Conservation (phyloP, 2,113 vertebrate species). For the Rhinopomastus cyanomelas region DNA sequence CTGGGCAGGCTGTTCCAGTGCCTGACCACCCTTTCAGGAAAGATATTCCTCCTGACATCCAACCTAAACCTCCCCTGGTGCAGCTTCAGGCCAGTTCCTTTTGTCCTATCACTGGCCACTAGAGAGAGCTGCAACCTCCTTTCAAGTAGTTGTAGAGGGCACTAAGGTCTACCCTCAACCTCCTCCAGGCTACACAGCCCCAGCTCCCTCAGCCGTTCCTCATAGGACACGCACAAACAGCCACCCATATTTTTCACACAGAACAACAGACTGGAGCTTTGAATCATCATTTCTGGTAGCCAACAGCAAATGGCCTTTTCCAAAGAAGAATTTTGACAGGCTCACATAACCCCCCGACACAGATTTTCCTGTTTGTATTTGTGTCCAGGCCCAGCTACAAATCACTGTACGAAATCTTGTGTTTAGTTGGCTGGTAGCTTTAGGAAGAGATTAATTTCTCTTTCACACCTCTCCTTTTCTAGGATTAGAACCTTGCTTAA, state of each 20-base stretch:
- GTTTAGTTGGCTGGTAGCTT: not conserved
- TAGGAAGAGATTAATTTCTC: not conserved
- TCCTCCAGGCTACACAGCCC: too few species aligned
- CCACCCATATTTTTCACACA: not conserved
- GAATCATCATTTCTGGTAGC: not conserved
- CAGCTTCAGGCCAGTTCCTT: too few species aligned
- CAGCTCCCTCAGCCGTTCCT: too few species aligned
- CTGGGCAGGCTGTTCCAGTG: too few species aligned
- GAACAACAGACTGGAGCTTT: not conserved
- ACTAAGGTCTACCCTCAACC: too few species aligned
- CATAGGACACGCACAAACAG: not conserved
- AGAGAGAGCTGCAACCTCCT: too few species aligned
- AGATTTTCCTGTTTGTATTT: not conserved
- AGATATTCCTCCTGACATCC: too few species aligned
- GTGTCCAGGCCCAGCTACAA: not conserved
- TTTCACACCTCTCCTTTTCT: not conserved
- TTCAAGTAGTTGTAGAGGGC: too few species aligned
- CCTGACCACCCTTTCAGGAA: too few species aligned
- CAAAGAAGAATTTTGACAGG: not conserved
- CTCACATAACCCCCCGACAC: not conserved
- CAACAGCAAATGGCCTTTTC: not conserved
- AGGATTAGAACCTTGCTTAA: rapidly evolving
- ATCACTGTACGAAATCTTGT: not conserved
- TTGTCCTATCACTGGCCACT: too few species aligned
- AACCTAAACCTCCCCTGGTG: too few species aligned